A percentile compares a stretch with the other conserved stretches of the same genome.
Evolutionary conservation across 2,113 vertebrate species (phyloP).

Genomic region (Numenius arquata): DNA sequence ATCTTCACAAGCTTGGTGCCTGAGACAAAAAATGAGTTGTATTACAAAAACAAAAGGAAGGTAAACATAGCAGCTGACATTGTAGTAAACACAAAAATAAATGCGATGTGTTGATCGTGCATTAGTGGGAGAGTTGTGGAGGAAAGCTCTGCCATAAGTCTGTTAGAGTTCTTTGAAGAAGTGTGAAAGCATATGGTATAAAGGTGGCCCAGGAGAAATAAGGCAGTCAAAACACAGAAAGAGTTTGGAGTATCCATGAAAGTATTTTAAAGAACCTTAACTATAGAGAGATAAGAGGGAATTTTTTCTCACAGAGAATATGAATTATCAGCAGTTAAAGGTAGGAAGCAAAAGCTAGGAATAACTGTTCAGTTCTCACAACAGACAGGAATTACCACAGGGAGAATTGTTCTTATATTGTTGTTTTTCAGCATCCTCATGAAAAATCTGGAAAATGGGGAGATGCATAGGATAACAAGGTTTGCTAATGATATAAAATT

Average conservation of each 20-base stretch:
- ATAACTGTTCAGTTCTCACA: neutral
- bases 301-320: neutral
- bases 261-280: neutral
- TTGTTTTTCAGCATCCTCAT: neutral
- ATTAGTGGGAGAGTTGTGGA: neutral
- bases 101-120: neutral
- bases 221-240: neutral
- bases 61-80: neutral
- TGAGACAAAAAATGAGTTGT: neutral
- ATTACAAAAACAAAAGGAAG: neutral
- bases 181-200: neutral
- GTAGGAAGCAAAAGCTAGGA: neutral
- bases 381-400: neutral
- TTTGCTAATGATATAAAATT: neutral
- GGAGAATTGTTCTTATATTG: neutral
- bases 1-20: neutral
- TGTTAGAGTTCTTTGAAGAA: neutral
- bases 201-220: neutral
- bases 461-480: neutral
- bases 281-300: neutral
- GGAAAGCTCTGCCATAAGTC: neutral
- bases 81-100: neutral
- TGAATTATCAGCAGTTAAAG: neutral
- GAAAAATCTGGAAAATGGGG: neutral
- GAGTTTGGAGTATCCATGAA: neutral